These are phyloP conservation scores for Coenonympha glycerion DNA, from an alignment of 2,888 invertebrate genomes.

Conservation along the genomic window DNA sequence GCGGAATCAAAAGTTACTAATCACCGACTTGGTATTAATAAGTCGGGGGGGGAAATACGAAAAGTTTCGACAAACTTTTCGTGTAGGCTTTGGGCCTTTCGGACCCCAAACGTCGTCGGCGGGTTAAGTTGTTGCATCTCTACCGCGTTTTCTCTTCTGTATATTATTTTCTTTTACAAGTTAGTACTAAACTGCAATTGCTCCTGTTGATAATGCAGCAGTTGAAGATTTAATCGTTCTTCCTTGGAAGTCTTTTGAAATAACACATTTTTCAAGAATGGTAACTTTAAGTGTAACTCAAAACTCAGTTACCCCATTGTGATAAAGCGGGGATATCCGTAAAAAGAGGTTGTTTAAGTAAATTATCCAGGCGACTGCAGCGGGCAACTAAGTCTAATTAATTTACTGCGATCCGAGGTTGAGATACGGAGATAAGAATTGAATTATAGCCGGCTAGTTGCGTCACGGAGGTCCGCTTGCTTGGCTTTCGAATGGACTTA, in stretches of 20 bases:
- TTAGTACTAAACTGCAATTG: too few relatives aligned
- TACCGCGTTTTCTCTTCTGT: too few relatives aligned
- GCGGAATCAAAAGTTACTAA: conserved; percentile 70
- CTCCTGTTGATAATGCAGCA: too few relatives aligned
- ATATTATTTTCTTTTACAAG: too few relatives aligned
- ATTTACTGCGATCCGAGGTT: conserved; percentile 41
- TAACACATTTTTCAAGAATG: too few relatives aligned
- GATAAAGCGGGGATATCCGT: conserved; percentile 28
- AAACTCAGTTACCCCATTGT: conserved; percentile 28
- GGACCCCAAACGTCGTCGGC: not conserved
- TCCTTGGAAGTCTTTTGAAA: too few relatives aligned
- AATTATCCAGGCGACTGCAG: conserved; percentile 44
- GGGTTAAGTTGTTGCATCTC: too few relatives aligned
- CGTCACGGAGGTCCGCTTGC: not conserved
- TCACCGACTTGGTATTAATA: conserved; percentile 66
- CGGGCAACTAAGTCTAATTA: conserved; percentile 40
- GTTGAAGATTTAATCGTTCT: too few relatives aligned
- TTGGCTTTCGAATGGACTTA: conserved; percentile 29
- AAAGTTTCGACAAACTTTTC: conserved; percentile 13
- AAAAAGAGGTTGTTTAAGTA: conserved; percentile 43
- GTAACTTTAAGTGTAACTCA: conserved; percentile 16
- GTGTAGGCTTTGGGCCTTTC: conserved; percentile 10
- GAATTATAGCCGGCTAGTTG: conserved; percentile 39
- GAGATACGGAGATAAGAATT: conserved; percentile 44
- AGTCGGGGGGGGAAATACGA: conserved; percentile 34